Base-by-base conservation (phyloP, 2,888 invertebrate species). In the Ceraclea dissimilis region DNA sequence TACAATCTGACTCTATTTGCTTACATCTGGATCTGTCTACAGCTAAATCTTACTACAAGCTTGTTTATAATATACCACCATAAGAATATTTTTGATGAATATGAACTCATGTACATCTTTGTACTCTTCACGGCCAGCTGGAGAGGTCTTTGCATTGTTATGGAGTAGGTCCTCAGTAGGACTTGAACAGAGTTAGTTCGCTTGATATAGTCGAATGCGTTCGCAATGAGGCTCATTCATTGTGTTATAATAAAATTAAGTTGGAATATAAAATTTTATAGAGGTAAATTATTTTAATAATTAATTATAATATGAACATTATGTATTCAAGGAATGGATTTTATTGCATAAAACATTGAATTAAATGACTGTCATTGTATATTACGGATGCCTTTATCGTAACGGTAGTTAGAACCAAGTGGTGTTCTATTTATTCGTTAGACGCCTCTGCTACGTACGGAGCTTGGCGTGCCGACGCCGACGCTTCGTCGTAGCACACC, bases 401-500 rank as follows among this genome's bases (percentile, higher is more conserved):
- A 62, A 58, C 60, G 48, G 72, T 69, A 71, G 72, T 73, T 73
- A 73, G 72, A 71, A 71, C 72, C 74, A 74, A 74, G 71, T 73
- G 74, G 71, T 70, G 70, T 70, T 71, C 71, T 71, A 74, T 73
- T 73, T 74, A 74, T 73, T 70, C 68, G 70, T 69, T 69, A 70
- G 68, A 51, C 54, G 54, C 54, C 51, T 50, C 31, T 20, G 18
- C 44, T 26, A 17, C n/a, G 16, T 4, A 39, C n/a, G 39, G 13
- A 4, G 39, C 39, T 16, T 8, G 13, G 39, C 39, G 39, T 39
- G n/a, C 39, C 5, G 39, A 39, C 39, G 26, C 26, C 10, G 39
- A 39, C 39, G 26, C 26, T 26, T 26, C 10, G 26, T 4, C 26
- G 39, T 39, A 39, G 39, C 13, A 39, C 31, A 31, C 31, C 8